Evolutionary conservation across 2,888 invertebrate genomes (phyloP).

Genomic region (Scaptomyza reducta): DNA sequence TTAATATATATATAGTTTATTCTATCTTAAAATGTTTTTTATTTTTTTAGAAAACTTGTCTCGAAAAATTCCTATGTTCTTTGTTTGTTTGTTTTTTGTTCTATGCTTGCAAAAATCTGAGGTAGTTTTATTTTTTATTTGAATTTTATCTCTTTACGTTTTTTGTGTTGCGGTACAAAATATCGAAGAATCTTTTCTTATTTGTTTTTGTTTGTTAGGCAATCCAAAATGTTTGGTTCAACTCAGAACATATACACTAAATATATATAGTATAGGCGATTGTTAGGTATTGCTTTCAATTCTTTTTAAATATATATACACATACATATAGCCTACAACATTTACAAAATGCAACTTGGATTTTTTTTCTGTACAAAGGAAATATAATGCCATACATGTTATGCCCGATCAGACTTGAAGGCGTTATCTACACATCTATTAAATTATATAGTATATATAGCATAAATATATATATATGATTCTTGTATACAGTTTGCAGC

Average conservation of each 20-base stretch:
- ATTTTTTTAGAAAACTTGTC: slow-evolving; percentile 67
- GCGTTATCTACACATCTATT: slow-evolving; percentile 30
- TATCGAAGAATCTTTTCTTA: slow-evolving; percentile 45
- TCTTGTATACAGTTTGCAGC: slow-evolving; percentile 36
- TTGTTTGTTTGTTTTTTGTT: slow-evolving; percentile 26
- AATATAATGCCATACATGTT: slow-evolving; percentile 29
- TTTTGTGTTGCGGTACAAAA: slow-evolving; percentile 53
- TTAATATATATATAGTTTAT: slow-evolving; percentile 56
- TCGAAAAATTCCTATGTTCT: slow-evolving; percentile 71
- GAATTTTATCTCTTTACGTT: slow-evolving; percentile 58
- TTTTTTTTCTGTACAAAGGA: slow-evolving; percentile 12
- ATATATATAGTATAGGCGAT: slow-evolving; percentile 38
- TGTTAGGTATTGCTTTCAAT: slow-evolving; percentile 63
- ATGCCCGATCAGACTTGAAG: slow-evolving; percentile 13
- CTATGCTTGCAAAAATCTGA: slow-evolving; percentile 70
- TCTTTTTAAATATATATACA: slow-evolving; percentile 11
- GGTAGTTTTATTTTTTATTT: slow-evolving; percentile 75
- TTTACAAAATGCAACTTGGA: slow-evolving; percentile 49
- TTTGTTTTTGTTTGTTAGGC: slow-evolving; percentile 19
- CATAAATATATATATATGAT: slow-evolving; percentile 25
- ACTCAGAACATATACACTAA: slow-evolving; percentile 42
- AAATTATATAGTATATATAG: slow-evolving; percentile 17
- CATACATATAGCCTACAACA: slow-evolving; percentile 39
- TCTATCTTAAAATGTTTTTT: slow-evolving; percentile 45
- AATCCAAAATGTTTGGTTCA: slow-evolving; percentile 41